Evolutionary conservation across 2,888 invertebrate species (phyloP).

Genomic region (Cheilosia impressa): DNA sequence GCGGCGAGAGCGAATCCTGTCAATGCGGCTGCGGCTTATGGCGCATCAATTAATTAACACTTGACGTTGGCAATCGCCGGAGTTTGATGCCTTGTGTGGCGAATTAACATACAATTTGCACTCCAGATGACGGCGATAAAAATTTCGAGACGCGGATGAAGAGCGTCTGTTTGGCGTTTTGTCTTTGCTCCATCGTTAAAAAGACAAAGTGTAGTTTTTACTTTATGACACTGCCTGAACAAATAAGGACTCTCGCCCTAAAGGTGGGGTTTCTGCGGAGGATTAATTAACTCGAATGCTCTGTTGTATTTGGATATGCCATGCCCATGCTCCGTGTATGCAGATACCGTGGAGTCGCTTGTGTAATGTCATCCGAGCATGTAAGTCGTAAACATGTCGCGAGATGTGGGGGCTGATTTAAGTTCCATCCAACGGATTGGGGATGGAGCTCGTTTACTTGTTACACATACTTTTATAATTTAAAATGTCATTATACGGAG

Average conservation of each 20-base stretch:
- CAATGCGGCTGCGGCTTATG: conserved; percentile 73
- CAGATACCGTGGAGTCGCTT: conserved; percentile 29
- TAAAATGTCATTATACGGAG: conserved; percentile 45
- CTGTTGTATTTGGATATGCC: conserved; percentile 10
- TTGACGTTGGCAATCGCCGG: conserved; percentile 62
- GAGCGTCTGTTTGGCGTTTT: not conserved
- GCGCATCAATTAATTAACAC: conserved; percentile 74
- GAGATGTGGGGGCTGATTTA: conserved; percentile 15
- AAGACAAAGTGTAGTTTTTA: conserved; percentile 32
- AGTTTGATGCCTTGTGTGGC: conserved; percentile 72
- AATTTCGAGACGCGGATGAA: conserved; percentile 32
- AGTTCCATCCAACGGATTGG: conserved; percentile 3
- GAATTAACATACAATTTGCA: conserved; percentile 74
- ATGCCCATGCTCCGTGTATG: not conserved
- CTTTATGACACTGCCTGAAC: conserved; percentile 33
- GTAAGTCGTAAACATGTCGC: conserved; percentile 58
- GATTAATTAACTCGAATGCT: conserved; percentile 67
- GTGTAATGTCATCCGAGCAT: conserved; percentile 52
- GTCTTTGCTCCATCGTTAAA: conserved; percentile 38
- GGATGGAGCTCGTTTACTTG: conserved; percentile 35
- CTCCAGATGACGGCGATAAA: conserved; percentile 70
- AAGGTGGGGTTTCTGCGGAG: not conserved
- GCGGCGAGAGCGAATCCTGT: conserved; percentile 41
- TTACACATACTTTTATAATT: conserved; percentile 51
- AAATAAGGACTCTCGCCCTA: conserved; percentile 7